A percentile compares a stretch with the other conserved stretches of the same genome.
Conservation (phyloP, 2,888 invertebrate species). For the Cybosia mesomella region DNA sequence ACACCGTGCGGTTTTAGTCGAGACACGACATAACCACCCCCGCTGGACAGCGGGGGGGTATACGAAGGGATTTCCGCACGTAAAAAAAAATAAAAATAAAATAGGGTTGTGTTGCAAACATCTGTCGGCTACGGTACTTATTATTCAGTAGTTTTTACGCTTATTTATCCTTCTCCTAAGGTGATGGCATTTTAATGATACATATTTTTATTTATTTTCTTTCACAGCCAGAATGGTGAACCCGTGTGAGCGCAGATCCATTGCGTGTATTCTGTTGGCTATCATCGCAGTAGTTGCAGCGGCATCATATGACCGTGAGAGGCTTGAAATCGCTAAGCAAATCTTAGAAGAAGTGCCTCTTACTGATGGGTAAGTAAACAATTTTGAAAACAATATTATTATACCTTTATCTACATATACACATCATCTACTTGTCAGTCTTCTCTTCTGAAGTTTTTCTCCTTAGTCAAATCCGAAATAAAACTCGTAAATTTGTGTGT, state of each 20-base stretch:
- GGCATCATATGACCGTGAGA: constrained; percentile 85
- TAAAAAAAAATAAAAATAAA: no score
- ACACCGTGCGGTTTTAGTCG: no score
- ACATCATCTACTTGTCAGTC: no score
- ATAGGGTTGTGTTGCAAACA: no score
- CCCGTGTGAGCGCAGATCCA: constrained; percentile 69
- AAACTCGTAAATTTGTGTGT: no score
- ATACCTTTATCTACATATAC: no score
- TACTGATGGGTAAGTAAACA: constrained; percentile 86
- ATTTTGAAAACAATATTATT: background rate
- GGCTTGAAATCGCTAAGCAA: constrained; percentile 88
- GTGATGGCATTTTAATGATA: background rate
- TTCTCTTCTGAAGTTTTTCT: no score
- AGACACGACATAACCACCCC: no score
- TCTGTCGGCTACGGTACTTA: background rate
- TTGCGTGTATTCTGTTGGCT: constrained; percentile 79
- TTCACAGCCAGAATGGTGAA: constrained; percentile 72
- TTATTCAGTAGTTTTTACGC: constrained; percentile 1
- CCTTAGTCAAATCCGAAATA: no score
- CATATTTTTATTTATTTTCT: background rate
- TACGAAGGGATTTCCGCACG: no score
- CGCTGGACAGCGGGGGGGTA: no score
- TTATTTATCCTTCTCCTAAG: background rate
- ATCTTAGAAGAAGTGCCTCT: constrained; percentile 89
- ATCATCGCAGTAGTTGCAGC: constrained; percentile 85